Conservation (phyloP, 2,888 invertebrate species). For the Tipula unca region DNA sequence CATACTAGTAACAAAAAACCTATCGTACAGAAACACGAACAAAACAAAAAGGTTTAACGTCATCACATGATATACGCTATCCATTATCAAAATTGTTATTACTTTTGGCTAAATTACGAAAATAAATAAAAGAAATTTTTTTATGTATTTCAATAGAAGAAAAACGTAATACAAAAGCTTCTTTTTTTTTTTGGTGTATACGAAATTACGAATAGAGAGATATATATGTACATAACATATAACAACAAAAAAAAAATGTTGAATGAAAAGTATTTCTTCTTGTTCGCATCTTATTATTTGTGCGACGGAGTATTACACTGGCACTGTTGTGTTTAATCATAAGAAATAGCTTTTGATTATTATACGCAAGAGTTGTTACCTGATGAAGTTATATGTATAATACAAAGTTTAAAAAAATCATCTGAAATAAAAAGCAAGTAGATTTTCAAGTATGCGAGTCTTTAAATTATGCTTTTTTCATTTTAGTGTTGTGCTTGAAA, state of each 20-base stretch:
- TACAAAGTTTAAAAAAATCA: background rate
- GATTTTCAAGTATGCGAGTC: background rate
- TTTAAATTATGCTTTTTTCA: background rate
- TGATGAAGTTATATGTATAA: conserved; percentile 1
- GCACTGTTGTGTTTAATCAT: background rate
- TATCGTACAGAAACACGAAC: background rate
- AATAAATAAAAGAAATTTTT: background rate
- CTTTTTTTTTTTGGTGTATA: background rate
- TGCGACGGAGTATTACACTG: background rate
- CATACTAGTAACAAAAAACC: background rate
- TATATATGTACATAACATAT: background rate
- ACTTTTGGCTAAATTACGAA: conserved; percentile 15
- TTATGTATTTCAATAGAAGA: background rate
- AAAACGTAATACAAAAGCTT: background rate
- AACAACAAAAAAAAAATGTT: background rate
- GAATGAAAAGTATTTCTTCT: background rate
- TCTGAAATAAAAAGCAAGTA: background rate
- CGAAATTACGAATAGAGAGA: background rate
- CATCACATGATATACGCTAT: conserved; percentile 15
- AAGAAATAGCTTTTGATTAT: conserved; percentile 14
- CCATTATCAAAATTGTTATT: conserved; percentile 17
- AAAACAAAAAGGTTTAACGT: background rate
- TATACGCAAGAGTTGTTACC: background rate
- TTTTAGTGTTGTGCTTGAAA: background rate
- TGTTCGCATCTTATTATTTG: background rate